Evolutionary conservation across 35 echinoderm and acorn worm genomes (phyloP).

Genomic region (Hemicentrotus pulcherrimus): DNA sequence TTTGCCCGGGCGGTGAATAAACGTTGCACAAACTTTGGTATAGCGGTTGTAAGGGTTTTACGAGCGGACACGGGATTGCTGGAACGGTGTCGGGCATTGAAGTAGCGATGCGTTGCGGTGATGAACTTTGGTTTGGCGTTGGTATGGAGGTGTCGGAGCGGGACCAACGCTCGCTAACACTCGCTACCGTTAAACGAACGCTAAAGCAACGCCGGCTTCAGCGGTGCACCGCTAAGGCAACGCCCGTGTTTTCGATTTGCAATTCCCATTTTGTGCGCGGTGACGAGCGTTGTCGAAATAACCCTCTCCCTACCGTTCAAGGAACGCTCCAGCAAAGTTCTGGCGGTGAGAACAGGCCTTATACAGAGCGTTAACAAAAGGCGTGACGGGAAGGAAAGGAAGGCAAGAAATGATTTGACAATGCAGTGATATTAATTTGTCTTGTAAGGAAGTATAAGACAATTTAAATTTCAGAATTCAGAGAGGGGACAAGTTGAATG

Average conservation of each 20-base stretch:
- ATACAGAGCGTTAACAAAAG: too few species aligned
- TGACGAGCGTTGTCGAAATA: slow-evolving; percentile 44
- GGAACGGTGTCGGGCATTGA: slow-evolving; percentile 34
- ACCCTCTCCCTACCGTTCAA: slow-evolving; percentile 35
- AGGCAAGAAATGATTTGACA: too few species aligned
- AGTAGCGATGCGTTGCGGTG: slow-evolving; percentile 28
- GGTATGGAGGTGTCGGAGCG: slow-evolving; percentile 33
- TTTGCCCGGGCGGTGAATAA: slow-evolving; percentile 33
- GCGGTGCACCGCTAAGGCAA: slow-evolving; percentile 37
- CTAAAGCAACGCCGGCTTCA: slow-evolving; percentile 40
- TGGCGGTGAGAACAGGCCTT: slow-evolving; percentile 24
- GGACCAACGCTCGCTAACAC: slow-evolving; percentile 1
- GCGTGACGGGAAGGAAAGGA: too few species aligned
- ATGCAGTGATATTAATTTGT: too few species aligned
- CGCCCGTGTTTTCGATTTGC: slow-evolving; percentile 38
- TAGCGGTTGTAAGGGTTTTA: slow-evolving; percentile 40
- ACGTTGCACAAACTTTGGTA: slow-evolving; percentile 35
- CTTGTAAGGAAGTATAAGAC: too few species aligned
- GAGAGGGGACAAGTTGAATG: too few species aligned
- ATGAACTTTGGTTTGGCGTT: slow-evolving; percentile 36
- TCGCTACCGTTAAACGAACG: slow-evolving; percentile 38
- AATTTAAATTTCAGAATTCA: too few species aligned
- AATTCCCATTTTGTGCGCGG: slow-evolving; percentile 39
- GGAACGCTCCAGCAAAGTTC: slow-evolving; percentile 28
- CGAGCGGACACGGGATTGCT: slow-evolving; percentile 46